A percentile compares a stretch with the other conserved stretches of the same genome.
phyloP scores from a whole-genome alignment of 2,888 invertebrate genomes.

The Enoplolaimus lenunculus region DNA sequence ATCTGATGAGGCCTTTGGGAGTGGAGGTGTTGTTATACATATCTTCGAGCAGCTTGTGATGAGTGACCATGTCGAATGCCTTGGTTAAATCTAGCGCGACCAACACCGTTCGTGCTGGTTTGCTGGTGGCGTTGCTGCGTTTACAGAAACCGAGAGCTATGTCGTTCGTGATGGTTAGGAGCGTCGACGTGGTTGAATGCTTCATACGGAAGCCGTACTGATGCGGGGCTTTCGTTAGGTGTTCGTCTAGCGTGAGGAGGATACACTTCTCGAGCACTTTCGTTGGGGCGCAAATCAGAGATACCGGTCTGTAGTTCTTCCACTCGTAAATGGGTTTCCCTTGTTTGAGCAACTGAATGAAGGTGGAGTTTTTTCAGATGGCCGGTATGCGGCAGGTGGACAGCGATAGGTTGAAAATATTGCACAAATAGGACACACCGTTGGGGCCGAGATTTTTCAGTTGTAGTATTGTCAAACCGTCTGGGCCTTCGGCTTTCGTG shows the following conservation, averaged over 20 bases:
- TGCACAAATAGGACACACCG: background rate
- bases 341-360: background rate
- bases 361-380: slow-evolving; percentile 1
- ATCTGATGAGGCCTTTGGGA: background rate
- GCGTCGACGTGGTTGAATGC: background rate
- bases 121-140: background rate
- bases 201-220: too few species aligned
- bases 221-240: background rate
- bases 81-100: background rate
- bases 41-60: background rate
- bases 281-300: slow-evolving; percentile 3
- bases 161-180: background rate
- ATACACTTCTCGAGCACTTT: slow-evolving; percentile 3
- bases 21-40: background rate
- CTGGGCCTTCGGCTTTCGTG: slow-evolving; percentile 3
- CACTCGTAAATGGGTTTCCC: background rate
- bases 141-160: background rate
- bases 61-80: slow-evolving; percentile 6
- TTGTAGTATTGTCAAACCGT: background rate
- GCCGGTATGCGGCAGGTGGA: background rate
- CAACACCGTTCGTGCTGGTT: background rate
- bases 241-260: background rate
- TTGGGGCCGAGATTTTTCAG: background rate
- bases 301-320: background rate
- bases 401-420: background rate